Conservation (phyloP, 2,113 vertebrate genomes). For the Boulengeromyrus knoepffleri region DNA sequence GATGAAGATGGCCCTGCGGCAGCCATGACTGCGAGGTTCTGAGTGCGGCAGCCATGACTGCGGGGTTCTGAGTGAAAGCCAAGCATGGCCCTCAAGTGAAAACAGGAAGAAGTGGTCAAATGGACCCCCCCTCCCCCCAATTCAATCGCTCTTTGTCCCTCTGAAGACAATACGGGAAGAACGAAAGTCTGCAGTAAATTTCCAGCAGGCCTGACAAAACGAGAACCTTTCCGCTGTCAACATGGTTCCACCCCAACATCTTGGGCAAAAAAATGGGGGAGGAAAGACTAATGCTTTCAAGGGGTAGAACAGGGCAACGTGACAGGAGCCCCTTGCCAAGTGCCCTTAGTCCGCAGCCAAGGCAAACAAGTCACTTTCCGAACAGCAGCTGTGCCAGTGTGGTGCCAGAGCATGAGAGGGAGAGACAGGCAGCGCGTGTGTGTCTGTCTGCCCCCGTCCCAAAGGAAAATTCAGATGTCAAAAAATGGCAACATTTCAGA, state of each 20-base stretch:
- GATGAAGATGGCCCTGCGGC: not conserved
- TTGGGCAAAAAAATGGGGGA: not conserved
- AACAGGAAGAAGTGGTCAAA: not conserved
- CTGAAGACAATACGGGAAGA: not conserved
- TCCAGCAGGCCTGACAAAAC: not conserved
- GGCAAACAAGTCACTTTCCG: not conserved
- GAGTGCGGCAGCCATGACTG: not conserved
- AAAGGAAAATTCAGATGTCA: not conserved
- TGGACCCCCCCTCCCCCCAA: not conserved
- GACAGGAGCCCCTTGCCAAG: not conserved
- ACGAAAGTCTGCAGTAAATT: not conserved
- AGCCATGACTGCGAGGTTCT: not conserved
- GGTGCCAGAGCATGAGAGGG: not conserved
- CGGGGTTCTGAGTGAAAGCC: not conserved
- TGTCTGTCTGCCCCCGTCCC: not conserved
- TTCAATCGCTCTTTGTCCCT: not conserved
- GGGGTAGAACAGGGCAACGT: not conserved
- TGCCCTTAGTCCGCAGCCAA: not conserved
- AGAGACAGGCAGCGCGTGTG: not conserved
- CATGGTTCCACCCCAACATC: not conserved
- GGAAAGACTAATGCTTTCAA: not conserved
- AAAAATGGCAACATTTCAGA: not conserved
- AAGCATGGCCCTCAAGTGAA: not conserved
- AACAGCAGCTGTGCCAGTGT: not conserved
- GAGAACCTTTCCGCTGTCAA: not conserved